Percentiles rank a stretch among this genome's conserved stretches.
phyloP scores from a whole-genome alignment of 2,888 invertebrate genomes.

The Folsomia manolachei region DNA sequence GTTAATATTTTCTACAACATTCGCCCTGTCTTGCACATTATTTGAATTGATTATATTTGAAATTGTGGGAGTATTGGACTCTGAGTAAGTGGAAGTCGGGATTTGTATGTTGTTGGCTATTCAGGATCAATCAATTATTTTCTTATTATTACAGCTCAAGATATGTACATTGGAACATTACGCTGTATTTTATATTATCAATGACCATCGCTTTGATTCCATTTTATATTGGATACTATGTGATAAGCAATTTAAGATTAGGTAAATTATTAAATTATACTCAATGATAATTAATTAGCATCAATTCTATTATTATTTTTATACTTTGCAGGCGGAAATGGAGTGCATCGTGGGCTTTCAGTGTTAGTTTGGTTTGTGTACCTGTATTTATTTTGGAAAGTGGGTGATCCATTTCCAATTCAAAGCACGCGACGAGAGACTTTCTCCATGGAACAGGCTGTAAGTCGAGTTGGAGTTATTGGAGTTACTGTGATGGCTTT shows the following conservation, averaged over 20 bases:
- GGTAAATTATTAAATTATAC: constrained; percentile 64
- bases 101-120: constrained; percentile 92
- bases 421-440: constrained; percentile 92
- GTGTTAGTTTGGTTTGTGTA: constrained; percentile 83
- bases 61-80: constrained; percentile 87
- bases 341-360: constrained; percentile 60
- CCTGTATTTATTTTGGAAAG: constrained; percentile 96
- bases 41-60: constrained; percentile 99
- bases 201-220: constrained; percentile 95
- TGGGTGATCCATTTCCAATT: constrained; percentile 98
- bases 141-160: constrained; percentile 83
- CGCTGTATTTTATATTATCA: constrained; percentile 82
- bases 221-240: constrained; percentile 92
- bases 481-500: constrained; percentile 99
- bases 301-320: neutral
- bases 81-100: constrained; percentile 83
- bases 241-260: constrained; percentile 81
- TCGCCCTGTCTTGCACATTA: constrained; percentile 96
- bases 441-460: constrained; percentile 83
- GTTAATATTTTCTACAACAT: constrained; percentile 91
- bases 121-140: too few relatives aligned
- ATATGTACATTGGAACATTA: constrained; percentile 92
- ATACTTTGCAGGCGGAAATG: constrained; percentile 28
- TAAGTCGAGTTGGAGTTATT: constrained; percentile 95
- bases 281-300: too few relatives aligned